Conservation (phyloP, 2,888 invertebrate genomes). For the Melieria crassipennis region DNA sequence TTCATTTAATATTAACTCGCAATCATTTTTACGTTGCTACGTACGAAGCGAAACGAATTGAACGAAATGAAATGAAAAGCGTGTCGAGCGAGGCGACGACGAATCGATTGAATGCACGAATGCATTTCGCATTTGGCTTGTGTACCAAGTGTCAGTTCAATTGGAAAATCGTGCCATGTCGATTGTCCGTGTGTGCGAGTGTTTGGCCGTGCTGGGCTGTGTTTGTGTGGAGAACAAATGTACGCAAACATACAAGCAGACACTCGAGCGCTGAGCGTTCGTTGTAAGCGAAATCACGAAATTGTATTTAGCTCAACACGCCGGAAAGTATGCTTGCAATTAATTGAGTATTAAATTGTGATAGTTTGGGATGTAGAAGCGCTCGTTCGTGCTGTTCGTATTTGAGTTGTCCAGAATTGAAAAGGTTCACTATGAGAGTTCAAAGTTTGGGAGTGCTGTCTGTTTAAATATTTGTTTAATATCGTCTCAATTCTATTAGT, state of each 20-base stretch:
- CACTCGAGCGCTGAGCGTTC: not conserved
- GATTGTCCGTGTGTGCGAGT: no score
- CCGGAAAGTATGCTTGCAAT: slow-evolving; percentile 46
- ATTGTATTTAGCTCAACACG: slow-evolving; percentile 27
- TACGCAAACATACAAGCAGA: slow-evolving; percentile 2
- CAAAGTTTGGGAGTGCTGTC: no score
- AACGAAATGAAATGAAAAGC: slow-evolving; percentile 28
- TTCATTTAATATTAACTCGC: slow-evolving; percentile 61
- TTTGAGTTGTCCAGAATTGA: no score
- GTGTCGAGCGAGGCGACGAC: slow-evolving; percentile 57
- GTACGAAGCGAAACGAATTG: slow-evolving; percentile 50
- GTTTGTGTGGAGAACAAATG: no score
- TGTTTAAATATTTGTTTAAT: no score
- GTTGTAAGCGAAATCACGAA: not conserved
- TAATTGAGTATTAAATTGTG: slow-evolving; percentile 49
- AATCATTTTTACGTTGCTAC: slow-evolving; percentile 41
- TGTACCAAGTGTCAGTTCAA: slow-evolving; percentile 51
- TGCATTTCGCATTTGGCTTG: slow-evolving; percentile 45
- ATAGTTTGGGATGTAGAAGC: no score
- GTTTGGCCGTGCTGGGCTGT: no score
- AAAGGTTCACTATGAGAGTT: no score
- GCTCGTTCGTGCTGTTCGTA: no score
- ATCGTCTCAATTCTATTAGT: no score
- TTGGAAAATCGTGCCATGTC: slow-evolving; percentile 62
- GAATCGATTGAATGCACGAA: slow-evolving; percentile 63